Evolutionary conservation across 2,113 vertebrate species (phyloP), one percentile per base, ranked within the genome.

Genomic region (Noturus placidus): DNA sequence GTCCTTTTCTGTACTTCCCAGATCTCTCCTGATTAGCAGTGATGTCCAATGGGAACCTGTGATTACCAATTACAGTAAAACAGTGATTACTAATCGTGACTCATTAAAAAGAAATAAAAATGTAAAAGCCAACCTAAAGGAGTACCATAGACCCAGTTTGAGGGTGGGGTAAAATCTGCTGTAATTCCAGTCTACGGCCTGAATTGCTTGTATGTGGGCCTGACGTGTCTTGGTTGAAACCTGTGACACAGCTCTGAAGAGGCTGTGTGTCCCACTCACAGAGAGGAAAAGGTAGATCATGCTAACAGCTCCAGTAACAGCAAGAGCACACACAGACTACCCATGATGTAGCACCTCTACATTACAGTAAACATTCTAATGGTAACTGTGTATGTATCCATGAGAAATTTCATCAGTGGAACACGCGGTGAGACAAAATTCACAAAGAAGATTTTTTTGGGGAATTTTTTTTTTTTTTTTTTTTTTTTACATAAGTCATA

Each of bases 321-420:
- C 77, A 77, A 35, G 83, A 87, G 84, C 56, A 81, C 30, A 80
- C 69, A 30, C 56, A 85, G 57, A 59, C 88, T 89, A 92, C 89
- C 93, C 88, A 93, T 76, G 78, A 69, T 17, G 52, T 69, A 72
- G 61, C 46, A 27, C 46, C 9, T 15, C 63, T 27, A 65, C 57
- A 89, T 81, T 89, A 89, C 77, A 88, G 87, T 88, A 91, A 91
- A 78, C 91, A 42, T 46, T 83, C 33, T 67, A 46, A 86, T 52
- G 20, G 35, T 30, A 83, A 78, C 30, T 65, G 27, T 46, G 50
- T 67, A 8, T 70, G 50, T 70, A 19, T 79, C 87, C 82, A n/a
- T 2, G 54, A 42, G 61, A 22, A 74, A 78, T 78, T 87, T 83
- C 25, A 67, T n/a, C 57, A 65, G 57, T 19, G 50, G 67, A 87